These are phyloP conservation scores for Azemiops feae DNA, from an alignment of 2,113 vertebrate species.

Conservation along the genomic window DNA sequence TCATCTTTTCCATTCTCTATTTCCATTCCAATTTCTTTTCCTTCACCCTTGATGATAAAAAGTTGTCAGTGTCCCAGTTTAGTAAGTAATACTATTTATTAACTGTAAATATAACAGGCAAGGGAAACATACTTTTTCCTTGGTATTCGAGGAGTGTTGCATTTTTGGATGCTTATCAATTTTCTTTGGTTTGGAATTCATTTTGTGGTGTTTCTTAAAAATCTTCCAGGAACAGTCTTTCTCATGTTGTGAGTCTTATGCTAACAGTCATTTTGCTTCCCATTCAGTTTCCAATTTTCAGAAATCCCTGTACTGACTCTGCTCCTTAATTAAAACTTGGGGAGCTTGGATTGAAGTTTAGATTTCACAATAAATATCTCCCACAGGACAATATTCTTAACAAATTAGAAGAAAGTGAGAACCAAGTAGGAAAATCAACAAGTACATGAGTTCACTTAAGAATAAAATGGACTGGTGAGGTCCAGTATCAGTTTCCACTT, in stretches of 20 bases:
- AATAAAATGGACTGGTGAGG: neutral
- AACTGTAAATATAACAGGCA: neutral
- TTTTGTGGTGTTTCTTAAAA: neutral
- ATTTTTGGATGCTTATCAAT: neutral
- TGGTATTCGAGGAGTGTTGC: neutral
- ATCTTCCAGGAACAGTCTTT: neutral
- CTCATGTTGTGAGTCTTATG: neutral
- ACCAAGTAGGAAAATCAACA: neutral
- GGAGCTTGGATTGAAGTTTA: neutral
- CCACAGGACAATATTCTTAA: neutral
- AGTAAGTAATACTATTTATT: neutral
- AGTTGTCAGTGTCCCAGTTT: neutral
- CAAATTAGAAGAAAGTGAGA: neutral
- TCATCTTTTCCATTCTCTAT: neutral
- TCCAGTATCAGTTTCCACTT: neutral
- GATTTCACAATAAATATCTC: neutral
- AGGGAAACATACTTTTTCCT: neutral
- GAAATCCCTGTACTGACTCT: neutral
- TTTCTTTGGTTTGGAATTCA: neutral
- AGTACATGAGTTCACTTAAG: neutral
- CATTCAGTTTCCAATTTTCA: neutral
- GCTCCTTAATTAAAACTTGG: neutral
- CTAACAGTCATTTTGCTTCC: neutral
- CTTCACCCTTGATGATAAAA: neutral
- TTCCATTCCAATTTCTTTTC: neutral